These are phyloP conservation scores for Formicarius rufipectus DNA, from an alignment of 2,113 vertebrate genomes.

Conservation along the genomic window DNA sequence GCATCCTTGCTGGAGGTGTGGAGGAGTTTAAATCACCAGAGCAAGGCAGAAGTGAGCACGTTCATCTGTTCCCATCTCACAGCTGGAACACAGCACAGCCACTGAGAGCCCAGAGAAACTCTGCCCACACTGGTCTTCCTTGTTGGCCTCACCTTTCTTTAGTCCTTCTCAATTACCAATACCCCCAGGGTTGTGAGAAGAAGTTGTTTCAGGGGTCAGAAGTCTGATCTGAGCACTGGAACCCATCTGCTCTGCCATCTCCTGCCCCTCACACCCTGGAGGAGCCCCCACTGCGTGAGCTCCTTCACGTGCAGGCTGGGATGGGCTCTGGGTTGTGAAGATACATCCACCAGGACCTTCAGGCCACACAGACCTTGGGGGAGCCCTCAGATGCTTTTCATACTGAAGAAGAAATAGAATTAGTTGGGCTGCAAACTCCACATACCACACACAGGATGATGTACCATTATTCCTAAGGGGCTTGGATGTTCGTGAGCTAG, in stretches of 20 bases:
- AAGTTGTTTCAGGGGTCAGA: not conserved
- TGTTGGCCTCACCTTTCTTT: not conserved
- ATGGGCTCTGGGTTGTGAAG: not conserved
- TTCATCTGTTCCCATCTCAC: not conserved
- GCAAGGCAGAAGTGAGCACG: not conserved
- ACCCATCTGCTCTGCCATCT: not conserved
- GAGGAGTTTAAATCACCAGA: not conserved
- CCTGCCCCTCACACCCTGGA: not conserved
- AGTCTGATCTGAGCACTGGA: not conserved
- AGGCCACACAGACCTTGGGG: not conserved
- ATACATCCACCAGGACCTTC: not conserved
- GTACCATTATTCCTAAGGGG: not conserved
- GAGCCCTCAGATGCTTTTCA: slow-evolving; percentile 43
- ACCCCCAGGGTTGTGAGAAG: not conserved
- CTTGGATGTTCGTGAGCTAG: not conserved
- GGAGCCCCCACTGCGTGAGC: not conserved
- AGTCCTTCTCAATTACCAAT: not conserved
- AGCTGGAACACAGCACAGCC: not conserved
- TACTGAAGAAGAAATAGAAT: slow-evolving; percentile 36
- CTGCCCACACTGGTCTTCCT: not conserved
- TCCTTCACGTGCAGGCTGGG: not conserved
- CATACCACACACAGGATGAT: not conserved
- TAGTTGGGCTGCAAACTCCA: not conserved
- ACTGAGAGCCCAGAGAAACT: accelerated
- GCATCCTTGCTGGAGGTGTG: not conserved